Base-by-base conservation (phyloP, 2,888 invertebrate species). In the Serripes groenlandicus region DNA sequence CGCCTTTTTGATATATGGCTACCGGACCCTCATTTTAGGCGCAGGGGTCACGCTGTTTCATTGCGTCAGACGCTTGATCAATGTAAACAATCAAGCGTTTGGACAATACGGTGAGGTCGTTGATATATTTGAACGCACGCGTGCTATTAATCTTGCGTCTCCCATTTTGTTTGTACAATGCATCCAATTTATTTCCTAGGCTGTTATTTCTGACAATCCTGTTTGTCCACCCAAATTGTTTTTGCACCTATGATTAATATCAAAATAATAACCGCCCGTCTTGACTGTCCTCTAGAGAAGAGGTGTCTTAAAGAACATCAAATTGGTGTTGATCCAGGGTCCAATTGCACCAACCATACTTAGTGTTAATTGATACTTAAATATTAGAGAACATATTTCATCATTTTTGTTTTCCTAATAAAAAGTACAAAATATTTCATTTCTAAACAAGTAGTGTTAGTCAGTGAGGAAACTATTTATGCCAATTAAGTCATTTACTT, bases 11-110 rank as follows among this genome's bases (percentile, higher is more conserved):
- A 66, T 66, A 23, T 37, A 66, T 66, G 26, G n/a, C 66, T 66
- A 23, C 66, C 66, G 66, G 66, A 66, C 66, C 34, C 18, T 34
- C 62, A 62, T 62, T 62, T 21, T 28, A n/a, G 34, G 62, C 32
- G 32, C 62, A 62, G 34, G 72, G 77, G 80, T 84, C 78, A 60
- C 42, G 60, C 58, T 70, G 18, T 56, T 52, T 34, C 64, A 56
- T 72, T 71, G 70, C 78, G 76, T 69, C 78, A 81, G 75, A 71
- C 80, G 85, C 78, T 81, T 85, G 85, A 85, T 81, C 85, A 85
- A 85, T 85, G 85, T 81, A 85, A 85, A 85, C 75, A 85, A 81
- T 81, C 81, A 85, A 70, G 81, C 81, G 81, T 78, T 71, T 78
- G 75, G 85, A 85, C 85, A 81, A 23, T 58, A 56, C 37, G 35